Conservation (phyloP, 2,888 invertebrate genomes). For the Lithophane ornitopus region DNA sequence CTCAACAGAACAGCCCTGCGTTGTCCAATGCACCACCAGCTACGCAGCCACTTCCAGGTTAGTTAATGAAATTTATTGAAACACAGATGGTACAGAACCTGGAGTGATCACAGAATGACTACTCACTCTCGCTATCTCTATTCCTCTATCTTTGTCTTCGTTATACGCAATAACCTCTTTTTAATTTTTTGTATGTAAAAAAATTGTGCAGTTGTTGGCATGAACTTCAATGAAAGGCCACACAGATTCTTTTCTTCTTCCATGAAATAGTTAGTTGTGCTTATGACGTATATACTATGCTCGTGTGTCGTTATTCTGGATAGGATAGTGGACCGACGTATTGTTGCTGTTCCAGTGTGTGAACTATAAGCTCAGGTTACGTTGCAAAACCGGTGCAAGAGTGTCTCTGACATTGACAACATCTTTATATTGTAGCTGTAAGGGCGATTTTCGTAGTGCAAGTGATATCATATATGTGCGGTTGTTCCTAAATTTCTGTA, state of each 20-base stretch:
- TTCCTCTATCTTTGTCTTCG: background rate
- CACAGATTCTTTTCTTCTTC: background rate
- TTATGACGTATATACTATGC: background rate
- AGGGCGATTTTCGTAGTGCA: too few relatives aligned
- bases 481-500: background rate
- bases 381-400: background rate
- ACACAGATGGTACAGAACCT: slow-evolving; percentile 1
- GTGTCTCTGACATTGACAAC: background rate
- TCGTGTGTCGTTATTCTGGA: background rate
- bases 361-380: slow-evolving; percentile 36
- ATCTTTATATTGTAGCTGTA: too few relatives aligned
- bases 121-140: background rate
- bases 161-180: background rate
- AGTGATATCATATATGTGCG: too few relatives aligned
- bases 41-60: slow-evolving; percentile 90
- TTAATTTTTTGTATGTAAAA: background rate
- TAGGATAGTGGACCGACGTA: background rate
- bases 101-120: slow-evolving; percentile 3
- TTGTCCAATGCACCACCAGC: slow-evolving; percentile 88
- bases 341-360: slow-evolving; percentile 36
- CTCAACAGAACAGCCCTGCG: slow-evolving; percentile 90
- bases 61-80: slow-evolving; percentile 31
- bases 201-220: background rate
- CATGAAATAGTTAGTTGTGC: too few relatives aligned
- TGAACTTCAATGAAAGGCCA: background rate